A percentile compares a stretch with the other conserved stretches of the same genome.
Conservation (phyloP, 2,797 vertebrate species). For the Phoebastria nigripes region DNA sequence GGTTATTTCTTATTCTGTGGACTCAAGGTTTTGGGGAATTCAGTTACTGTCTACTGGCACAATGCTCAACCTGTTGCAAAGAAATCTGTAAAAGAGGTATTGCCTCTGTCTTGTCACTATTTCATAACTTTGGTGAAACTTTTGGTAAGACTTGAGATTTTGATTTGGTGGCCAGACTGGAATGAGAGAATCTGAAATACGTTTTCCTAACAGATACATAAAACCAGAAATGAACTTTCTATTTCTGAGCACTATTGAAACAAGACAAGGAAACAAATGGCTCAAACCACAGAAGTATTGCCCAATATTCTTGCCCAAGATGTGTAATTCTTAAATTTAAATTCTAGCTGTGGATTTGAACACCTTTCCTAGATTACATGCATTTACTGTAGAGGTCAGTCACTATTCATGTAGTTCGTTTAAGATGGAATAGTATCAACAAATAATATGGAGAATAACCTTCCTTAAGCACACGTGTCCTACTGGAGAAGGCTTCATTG, state of each 20-base stretch:
- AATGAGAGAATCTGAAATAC: not conserved
- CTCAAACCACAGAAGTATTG: not conserved
- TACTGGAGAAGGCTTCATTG: not conserved
- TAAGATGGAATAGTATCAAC: not conserved
- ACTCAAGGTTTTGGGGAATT: not conserved
- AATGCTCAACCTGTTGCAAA: not conserved
- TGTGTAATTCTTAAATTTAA: not conserved
- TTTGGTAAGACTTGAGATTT: not conserved
- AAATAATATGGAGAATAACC: not conserved
- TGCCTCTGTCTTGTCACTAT: not conserved
- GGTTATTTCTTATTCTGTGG: not conserved
- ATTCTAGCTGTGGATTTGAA: not conserved
- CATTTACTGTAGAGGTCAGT: not conserved
- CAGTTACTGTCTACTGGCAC: not conserved
- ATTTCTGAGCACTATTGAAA: not conserved
- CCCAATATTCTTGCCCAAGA: not conserved
- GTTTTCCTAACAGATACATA: not conserved
- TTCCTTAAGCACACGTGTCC: not conserved
- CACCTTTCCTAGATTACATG: not conserved
- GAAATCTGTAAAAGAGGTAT: not conserved
- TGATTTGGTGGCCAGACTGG: not conserved
- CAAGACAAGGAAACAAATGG: not conserved
- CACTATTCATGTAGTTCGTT: not conserved
- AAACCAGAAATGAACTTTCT: not conserved
- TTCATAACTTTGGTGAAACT: not conserved